Conservation (phyloP, 1,140 invertebrate species). For the Rhizoglyphus robini region DNA sequence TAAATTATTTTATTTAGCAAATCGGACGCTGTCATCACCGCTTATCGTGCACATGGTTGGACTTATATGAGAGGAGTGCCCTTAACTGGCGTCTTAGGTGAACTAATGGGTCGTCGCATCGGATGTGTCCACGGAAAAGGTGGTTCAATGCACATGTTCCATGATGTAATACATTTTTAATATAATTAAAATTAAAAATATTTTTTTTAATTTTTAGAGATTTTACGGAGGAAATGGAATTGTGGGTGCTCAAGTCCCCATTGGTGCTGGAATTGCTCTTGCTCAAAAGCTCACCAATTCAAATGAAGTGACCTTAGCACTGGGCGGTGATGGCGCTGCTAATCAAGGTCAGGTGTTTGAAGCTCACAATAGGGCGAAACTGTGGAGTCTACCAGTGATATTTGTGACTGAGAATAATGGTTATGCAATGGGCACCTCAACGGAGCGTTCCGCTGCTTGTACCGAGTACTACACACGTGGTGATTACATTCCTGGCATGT, state of each 20-base stretch:
- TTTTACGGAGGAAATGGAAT: slow-evolving; percentile 98
- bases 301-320: slow-evolving; percentile 57
- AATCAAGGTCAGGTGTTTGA: no score
- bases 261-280: slow-evolving; percentile 84
- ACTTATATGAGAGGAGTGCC: slow-evolving; percentile 77
- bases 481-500: no score
- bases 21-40: slow-evolving; percentile 82
- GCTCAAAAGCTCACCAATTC: slow-evolving; percentile 75
- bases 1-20: slow-evolving; percentile 27
- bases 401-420: slow-evolving; percentile 98
- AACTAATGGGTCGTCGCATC: slow-evolving; percentile 69
- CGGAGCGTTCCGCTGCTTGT: slow-evolving; percentile 67
- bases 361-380: slow-evolving; percentile 60
- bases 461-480: slow-evolving; percentile 86
- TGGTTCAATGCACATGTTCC: slow-evolving; percentile 82
- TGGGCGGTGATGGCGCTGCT: slow-evolving; percentile 98
- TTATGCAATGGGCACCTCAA: slow-evolving; percentile 92
- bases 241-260: slow-evolving; percentile 89
- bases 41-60: no score
- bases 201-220: slow-evolving; percentile 38
- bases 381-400: slow-evolving; percentile 88
- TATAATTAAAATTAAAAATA: not conserved
- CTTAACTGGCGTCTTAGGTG: slow-evolving; percentile 60
- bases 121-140: slow-evolving; percentile 73
- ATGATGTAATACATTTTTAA: not conserved